Conservation (phyloP, 2,797 vertebrate genomes). For the Numenius phaeopus region DNA sequence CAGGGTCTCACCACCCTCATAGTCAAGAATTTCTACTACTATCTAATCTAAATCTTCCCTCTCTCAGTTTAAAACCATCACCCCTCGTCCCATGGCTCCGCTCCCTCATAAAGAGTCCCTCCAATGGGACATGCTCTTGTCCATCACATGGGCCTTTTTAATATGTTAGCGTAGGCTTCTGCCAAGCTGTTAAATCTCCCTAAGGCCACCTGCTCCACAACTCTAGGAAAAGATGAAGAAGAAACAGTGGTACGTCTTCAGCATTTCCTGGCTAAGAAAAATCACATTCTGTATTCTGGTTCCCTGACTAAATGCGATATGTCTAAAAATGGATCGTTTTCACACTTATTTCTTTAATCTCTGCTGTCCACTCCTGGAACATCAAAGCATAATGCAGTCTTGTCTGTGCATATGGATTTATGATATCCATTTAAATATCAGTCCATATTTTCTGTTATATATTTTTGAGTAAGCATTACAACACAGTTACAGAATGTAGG, state of each 20-base stretch:
- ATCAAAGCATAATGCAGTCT: background rate
- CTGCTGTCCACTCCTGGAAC: background rate
- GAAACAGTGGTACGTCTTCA: background rate
- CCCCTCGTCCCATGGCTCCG: too few species aligned
- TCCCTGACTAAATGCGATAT: background rate
- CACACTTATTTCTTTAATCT: background rate
- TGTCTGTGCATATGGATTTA: background rate
- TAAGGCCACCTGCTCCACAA: background rate
- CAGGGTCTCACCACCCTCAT: too few species aligned
- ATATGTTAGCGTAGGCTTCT: constrained; percentile 34
- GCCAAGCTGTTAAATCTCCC: background rate
- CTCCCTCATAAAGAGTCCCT: too few species aligned
- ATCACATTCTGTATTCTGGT: background rate
- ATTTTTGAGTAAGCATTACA: background rate
- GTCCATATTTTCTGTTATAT: background rate
- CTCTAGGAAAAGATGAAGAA: background rate
- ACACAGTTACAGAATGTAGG: background rate
- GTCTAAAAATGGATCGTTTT: background rate
- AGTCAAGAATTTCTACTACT: too few species aligned
- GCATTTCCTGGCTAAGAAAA: background rate
- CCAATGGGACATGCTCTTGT: background rate
- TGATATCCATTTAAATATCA: background rate
- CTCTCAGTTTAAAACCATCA: too few species aligned
- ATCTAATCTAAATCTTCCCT: too few species aligned
- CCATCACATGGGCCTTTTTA: background rate